These are phyloP conservation scores for Eulemur albifrons DNA, from an alignment of 2,797 vertebrate species.

Conservation along the genomic window DNA sequence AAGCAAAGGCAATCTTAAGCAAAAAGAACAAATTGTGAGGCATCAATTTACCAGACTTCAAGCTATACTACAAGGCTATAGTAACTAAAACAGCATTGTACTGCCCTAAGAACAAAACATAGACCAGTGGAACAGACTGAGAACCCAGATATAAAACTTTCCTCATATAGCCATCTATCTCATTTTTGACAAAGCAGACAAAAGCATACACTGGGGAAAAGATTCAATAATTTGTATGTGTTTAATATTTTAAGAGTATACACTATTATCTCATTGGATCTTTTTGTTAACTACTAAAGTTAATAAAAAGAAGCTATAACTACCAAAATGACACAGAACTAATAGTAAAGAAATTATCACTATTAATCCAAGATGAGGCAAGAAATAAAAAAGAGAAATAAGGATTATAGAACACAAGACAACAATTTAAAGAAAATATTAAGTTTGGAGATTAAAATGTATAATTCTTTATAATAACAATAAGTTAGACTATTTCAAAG, in stretches of 20 bases:
- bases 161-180: no score
- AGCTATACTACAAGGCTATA: no score
- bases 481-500: neutral
- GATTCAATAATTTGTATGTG: neutral
- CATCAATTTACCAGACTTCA: no score
- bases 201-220: no score
- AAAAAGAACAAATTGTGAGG: no score
- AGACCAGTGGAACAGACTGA: no score
- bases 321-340: neutral
- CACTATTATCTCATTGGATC: neutral
- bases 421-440: neutral
- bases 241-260: neutral
- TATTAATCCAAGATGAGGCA: neutral
- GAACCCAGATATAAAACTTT: no score
- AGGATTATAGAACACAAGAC: neutral
- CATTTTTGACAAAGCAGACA: no score
- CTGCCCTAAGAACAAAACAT: no score
- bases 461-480: neutral
- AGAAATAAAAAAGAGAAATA: neutral
- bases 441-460: neutral
- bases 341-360: neutral
- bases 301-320: neutral
- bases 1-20: no score
- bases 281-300: neutral
- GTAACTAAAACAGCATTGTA: no score